phyloP scores from a whole-genome alignment of 1,140 invertebrate species.

The Paraescarpia echinospica region DNA sequence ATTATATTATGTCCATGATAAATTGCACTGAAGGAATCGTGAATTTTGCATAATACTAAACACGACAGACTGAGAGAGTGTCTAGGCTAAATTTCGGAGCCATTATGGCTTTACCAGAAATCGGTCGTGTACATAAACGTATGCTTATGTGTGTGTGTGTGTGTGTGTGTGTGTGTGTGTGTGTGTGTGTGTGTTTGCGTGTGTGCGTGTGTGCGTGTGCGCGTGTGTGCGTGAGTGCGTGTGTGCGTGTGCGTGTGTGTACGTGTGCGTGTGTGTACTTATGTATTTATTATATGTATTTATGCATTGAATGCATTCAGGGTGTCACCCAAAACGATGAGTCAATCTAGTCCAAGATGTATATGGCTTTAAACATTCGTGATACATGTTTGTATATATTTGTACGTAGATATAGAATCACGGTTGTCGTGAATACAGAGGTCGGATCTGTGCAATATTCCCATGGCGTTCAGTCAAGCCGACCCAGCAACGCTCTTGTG shows the following conservation, averaged over 20 bases:
- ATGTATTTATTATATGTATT: background rate
- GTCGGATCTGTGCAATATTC: background rate
- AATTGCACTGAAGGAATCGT: background rate
- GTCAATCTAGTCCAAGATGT: background rate
- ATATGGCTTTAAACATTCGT: conserved; percentile 1
- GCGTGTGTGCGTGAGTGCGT: background rate
- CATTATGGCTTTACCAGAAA: background rate
- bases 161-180: background rate
- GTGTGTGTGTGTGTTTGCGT: background rate
- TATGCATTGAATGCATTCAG: background rate
- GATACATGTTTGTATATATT: background rate
- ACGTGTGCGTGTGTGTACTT: background rate
- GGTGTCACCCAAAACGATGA: background rate
- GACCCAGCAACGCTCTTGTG: background rate
- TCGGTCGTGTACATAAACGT: background rate
- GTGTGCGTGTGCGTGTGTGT: background rate
- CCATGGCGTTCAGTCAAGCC: background rate
- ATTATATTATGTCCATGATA: background rate
- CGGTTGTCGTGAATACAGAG: background rate
- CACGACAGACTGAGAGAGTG: background rate
- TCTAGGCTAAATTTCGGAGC: background rate
- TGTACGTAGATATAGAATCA: background rate
- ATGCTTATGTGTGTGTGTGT: background rate
- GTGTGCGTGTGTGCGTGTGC: background rate
- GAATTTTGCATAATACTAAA: background rate